Conservation (phyloP, 2,888 invertebrate genomes). For the Drosophila glabriapex region DNA sequence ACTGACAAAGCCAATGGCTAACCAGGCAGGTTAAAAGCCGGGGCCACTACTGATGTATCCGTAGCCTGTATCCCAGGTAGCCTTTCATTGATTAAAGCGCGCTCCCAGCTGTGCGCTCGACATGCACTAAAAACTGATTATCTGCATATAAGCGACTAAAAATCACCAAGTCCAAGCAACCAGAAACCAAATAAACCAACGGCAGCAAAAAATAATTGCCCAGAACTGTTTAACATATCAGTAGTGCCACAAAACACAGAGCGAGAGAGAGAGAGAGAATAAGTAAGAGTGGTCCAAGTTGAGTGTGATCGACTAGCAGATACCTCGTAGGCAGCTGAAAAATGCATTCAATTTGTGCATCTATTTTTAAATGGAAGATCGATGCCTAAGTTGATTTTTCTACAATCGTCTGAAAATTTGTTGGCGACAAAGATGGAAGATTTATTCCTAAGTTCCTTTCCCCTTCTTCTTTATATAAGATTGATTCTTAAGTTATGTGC, state of each 20-base stretch:
- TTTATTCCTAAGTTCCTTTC: neutral
- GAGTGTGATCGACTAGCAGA: neutral
- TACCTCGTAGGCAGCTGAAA: neutral
- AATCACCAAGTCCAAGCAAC: conserved; percentile 41
- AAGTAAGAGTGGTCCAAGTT: neutral
- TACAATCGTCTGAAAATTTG: neutral
- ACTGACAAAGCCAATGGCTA: conserved; percentile 12
- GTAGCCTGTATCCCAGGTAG: conserved; percentile 31
- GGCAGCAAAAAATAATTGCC: conserved; percentile 76
- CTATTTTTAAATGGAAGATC: neutral
- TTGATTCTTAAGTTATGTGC: neutral
- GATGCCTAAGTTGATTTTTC: neutral
- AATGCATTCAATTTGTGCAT: neutral
- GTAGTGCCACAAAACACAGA: conserved; percentile 33
- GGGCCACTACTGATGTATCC: conserved; percentile 5
- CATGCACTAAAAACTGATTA: conserved; percentile 79
- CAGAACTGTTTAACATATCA: conserved; percentile 82
- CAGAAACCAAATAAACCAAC: conserved; percentile 5
- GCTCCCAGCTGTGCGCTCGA: conserved; percentile 63
- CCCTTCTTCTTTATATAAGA: neutral
- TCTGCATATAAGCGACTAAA: conserved; percentile 79
- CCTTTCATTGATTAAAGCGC: conserved; percentile 77
- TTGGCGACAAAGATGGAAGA: neutral
- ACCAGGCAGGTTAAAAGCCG: conserved; percentile 8
- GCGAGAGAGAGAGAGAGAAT: conserved; percentile 6